Evolutionary conservation across 2,888 invertebrate genomes (phyloP).

Genomic region (Philhelius pedissequus): DNA sequence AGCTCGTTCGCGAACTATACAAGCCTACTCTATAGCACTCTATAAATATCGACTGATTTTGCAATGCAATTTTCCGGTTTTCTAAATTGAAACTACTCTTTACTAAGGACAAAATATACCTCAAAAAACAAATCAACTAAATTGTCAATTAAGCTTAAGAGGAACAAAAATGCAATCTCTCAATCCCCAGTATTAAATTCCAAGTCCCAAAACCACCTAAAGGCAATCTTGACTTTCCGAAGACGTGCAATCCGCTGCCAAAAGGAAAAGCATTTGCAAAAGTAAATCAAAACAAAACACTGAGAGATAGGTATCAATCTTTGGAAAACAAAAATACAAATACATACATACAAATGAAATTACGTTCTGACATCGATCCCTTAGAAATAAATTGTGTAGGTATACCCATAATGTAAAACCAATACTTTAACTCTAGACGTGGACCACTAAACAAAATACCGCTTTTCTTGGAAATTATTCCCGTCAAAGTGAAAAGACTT

Average conservation of each 20-base stretch:
- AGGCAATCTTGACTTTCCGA: background rate
- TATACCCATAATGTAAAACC: background rate
- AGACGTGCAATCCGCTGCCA: background rate
- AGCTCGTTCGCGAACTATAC: too few relatives aligned
- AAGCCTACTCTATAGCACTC: too few relatives aligned
- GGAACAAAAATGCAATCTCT: background rate
- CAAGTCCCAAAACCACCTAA: background rate
- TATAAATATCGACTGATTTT: background rate
- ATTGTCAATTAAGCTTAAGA: background rate
- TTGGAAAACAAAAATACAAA: background rate
- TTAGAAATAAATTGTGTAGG: background rate
- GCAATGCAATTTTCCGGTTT: background rate
- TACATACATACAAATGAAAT: constrained; percentile 28
- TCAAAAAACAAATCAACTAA: background rate
- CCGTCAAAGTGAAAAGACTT: constrained; percentile 31
- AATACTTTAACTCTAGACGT: background rate
- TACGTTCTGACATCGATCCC: constrained; percentile 41
- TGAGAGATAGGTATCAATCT: background rate
- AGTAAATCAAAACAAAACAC: background rate
- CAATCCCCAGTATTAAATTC: background rate
- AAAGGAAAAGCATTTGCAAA: background rate
- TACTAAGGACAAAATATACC: background rate
- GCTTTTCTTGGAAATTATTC: background rate
- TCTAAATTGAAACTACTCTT: background rate
- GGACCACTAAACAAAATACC: constrained; percentile 18